Evolutionary conservation across 2,797 vertebrate genomes (phyloP).

Genomic region (Cynodonichthys magdalenae): DNA sequence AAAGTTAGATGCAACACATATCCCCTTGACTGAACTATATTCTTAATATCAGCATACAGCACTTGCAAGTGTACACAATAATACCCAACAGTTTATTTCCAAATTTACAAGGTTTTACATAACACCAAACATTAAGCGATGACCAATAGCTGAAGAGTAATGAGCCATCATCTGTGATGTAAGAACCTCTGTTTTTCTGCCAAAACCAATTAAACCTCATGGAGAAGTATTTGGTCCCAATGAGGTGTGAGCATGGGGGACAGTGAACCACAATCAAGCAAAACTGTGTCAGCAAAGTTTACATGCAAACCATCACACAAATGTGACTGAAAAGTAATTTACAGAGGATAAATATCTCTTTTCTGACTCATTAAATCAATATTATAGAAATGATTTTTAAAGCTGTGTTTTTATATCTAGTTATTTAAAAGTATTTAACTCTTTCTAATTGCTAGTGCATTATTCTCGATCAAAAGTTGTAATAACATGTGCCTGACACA

Average conservation of each 20-base stretch:
- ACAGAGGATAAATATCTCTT: too few relatives aligned
- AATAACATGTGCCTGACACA: not conserved
- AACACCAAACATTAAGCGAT: constrained; percentile 57
- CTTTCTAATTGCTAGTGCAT: not conserved
- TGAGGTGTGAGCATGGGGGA: constrained; percentile 18
- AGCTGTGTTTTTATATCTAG: too few relatives aligned
- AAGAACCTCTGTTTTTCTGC: constrained; percentile 55
- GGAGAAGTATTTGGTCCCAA: constrained; percentile 28
- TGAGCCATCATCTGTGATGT: constrained; percentile 68
- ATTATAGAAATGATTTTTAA: too few relatives aligned
- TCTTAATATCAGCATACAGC: not conserved
- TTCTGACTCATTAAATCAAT: too few relatives aligned
- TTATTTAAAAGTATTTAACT: constrained; percentile 4
- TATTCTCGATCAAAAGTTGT: not conserved
- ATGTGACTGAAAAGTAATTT: too few relatives aligned
- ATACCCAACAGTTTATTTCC: not conserved
- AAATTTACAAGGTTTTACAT: constrained; percentile 23
- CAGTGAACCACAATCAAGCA: constrained; percentile 19
- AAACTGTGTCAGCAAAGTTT: constrained; percentile 22
- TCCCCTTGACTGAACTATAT: constrained; percentile 24
- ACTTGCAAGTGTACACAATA: not conserved
- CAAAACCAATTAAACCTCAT: constrained; percentile 54
- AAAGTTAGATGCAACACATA: constrained; percentile 43
- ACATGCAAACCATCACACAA: too few relatives aligned
- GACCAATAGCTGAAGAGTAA: constrained; percentile 57